A percentile compares a stretch with the other conserved stretches of the same genome.
Evolutionary conservation across 2,113 vertebrate genomes (phyloP).

Genomic region (Epinephelus moara): DNA sequence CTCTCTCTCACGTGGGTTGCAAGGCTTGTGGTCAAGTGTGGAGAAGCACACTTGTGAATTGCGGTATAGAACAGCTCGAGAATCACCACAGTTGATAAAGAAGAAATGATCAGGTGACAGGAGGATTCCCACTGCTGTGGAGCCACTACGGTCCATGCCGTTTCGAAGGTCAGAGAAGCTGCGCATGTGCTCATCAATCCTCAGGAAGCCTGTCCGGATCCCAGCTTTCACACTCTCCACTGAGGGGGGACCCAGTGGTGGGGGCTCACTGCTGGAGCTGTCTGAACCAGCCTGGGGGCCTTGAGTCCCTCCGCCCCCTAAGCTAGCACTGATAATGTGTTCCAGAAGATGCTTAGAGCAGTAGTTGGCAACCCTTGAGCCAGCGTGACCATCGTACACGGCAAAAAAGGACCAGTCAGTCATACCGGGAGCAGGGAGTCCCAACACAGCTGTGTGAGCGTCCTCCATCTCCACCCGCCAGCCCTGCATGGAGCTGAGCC

Average conservation of each 20-base stretch:
- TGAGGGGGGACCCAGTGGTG: constrained; percentile 81
- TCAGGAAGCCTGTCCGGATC: constrained; percentile 97
- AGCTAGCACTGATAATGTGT: constrained; percentile 89
- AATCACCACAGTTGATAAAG: constrained; percentile 99
- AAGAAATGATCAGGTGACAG: constrained; percentile 95
- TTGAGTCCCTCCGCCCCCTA: constrained; percentile 35
- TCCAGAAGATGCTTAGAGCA: constrained; percentile 96
- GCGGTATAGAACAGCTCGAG: constrained; percentile 94
- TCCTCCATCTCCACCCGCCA: constrained; percentile 99
- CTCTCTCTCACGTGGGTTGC: constrained; percentile 97
- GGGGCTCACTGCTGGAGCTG: constrained; percentile 82
- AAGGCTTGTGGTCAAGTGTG: constrained; percentile 99
- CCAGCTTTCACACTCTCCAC: constrained; percentile 95
- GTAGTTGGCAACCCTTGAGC: constrained; percentile 98
- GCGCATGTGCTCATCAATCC: constrained; percentile 99
- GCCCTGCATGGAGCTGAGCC: constrained; percentile 99
- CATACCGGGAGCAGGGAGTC: constrained; percentile 92
- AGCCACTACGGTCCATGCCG: constrained; percentile 98
- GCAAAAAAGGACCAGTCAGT: constrained; percentile 98
- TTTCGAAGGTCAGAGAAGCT: constrained; percentile 98
- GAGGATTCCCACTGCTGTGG: constrained; percentile 95
- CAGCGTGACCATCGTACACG: constrained; percentile 97
- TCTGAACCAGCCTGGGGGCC: constrained; percentile 67
- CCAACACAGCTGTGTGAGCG: constrained; percentile 95
- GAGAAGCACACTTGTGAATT: constrained; percentile 96